Evolutionary conservation across 2,113 vertebrate genomes (phyloP).

Genomic region (Girardinichthys multiradiatus): DNA sequence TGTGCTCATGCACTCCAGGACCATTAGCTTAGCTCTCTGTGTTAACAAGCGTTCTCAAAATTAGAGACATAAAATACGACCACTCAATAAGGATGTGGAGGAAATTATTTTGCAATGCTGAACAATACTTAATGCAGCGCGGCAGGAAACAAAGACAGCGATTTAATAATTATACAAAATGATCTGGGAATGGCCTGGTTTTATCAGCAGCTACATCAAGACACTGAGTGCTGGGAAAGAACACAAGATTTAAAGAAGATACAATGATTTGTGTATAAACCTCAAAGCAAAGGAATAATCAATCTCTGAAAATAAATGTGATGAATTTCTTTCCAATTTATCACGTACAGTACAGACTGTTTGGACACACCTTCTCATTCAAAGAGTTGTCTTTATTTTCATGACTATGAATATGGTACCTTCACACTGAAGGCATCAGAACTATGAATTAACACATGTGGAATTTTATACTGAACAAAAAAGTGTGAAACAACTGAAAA

Average conservation of each 20-base stretch:
- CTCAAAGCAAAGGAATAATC: background rate
- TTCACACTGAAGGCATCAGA: no score
- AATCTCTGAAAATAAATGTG: background rate
- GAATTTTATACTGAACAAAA: no score
- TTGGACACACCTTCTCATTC: no score
- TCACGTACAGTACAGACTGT: no score
- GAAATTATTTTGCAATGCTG: slow-evolving; percentile 65
- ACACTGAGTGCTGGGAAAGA: slow-evolving; percentile 12
- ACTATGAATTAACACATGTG: no score
- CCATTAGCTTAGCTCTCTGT: slow-evolving; percentile 72
- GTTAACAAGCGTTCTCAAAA: slow-evolving; percentile 70
- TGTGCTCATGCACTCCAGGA: slow-evolving; percentile 72
- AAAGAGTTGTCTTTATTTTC: no score
- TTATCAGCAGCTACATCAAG: slow-evolving; percentile 26
- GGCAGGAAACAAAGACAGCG: slow-evolving; percentile 41
- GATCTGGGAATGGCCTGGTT: slow-evolving; percentile 36
- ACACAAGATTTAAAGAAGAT: slow-evolving; percentile 25
- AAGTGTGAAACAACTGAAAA: no score
- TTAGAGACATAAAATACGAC: slow-evolving; percentile 65
- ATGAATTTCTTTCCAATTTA: slow-evolving; percentile 2
- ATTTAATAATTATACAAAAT: slow-evolving; percentile 55
- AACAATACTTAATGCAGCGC: slow-evolving; percentile 64
- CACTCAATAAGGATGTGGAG: slow-evolving; percentile 65
- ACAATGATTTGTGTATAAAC: background rate
- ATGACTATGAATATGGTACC: no score